A percentile compares a stretch with the other conserved stretches of the same genome.
Conservation (phyloP, 2,888 invertebrate genomes). For the Thera britannica region DNA sequence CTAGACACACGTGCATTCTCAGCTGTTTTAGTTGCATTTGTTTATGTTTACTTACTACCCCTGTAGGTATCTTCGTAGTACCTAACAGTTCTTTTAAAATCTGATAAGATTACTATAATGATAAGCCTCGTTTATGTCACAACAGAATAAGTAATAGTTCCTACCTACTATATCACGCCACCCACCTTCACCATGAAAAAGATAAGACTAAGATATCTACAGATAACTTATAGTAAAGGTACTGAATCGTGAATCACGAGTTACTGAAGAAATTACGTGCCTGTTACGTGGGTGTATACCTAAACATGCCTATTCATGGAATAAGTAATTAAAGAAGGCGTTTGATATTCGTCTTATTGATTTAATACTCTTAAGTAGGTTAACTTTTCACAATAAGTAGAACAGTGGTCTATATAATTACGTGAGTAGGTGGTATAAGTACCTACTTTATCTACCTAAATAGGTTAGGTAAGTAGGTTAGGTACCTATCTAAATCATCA, state of each 20-base stretch:
- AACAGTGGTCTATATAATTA: not conserved
- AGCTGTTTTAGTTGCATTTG: constrained; percentile 37
- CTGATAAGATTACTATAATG: constrained; percentile 23
- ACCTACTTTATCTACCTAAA: not conserved
- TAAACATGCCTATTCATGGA: not conserved
- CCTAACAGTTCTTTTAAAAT: constrained; percentile 27
- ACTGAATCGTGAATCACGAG: constrained; percentile 28
- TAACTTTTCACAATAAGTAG: not conserved
- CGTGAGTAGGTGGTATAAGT: not conserved
- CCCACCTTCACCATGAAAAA: constrained; percentile 7
- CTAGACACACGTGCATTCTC: constrained; percentile 47
- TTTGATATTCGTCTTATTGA: not conserved
- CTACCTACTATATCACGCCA: constrained; percentile 13
- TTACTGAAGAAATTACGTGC: constrained; percentile 29
- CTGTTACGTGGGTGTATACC: not conserved
- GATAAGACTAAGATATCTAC: constrained; percentile 8
- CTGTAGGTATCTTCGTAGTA: constrained; percentile 7
- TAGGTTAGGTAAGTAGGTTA: too few species aligned
- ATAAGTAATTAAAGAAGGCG: not conserved
- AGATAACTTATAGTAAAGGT: not conserved
- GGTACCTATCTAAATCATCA: too few species aligned
- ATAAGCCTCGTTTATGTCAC: not conserved
- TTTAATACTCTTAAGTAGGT: not conserved
- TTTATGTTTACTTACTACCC: constrained; percentile 44
- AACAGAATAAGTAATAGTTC: not conserved